Percentiles rank a stretch among this genome's conserved stretches.
Evolutionary conservation across 2,797 vertebrate species (phyloP).

Genomic region (Semotilus atromaculatus): DNA sequence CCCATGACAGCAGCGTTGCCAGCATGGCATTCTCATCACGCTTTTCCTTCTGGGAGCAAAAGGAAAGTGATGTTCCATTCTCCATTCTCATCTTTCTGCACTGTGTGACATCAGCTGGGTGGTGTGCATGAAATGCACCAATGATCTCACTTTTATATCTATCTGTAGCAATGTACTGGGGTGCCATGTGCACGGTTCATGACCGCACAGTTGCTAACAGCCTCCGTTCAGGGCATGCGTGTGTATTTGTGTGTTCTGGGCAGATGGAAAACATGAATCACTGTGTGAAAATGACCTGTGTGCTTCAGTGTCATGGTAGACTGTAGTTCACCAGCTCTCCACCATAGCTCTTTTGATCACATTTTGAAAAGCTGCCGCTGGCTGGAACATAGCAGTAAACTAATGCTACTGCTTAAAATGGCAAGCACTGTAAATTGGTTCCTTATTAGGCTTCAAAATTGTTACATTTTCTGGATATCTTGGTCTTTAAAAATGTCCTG

Average conservation of each 20-base stretch:
- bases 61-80: conserved; percentile 88
- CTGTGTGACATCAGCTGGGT: conserved; percentile 55
- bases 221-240: conserved; percentile 23
- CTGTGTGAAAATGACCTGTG: conserved; percentile 33
- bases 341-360: conserved; percentile 38
- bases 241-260: conserved; percentile 26
- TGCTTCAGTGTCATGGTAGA: conserved; percentile 12
- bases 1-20: conserved; percentile 79
- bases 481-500: conserved; percentile 14
- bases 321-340: conserved; percentile 17
- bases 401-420: conserved; percentile 44
- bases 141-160: conserved; percentile 13
- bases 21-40: conserved; percentile 96
- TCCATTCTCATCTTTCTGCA: conserved; percentile 63
- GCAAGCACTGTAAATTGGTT: conserved; percentile 28
- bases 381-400: conserved; percentile 30
- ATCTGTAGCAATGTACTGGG: conserved; percentile 18
- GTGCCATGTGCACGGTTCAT: conserved; percentile 12
- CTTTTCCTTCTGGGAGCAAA: conserved; percentile 99
- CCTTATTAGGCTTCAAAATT: conserved; percentile 24
- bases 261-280: conserved; percentile 38
- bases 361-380: conserved; percentile 44
- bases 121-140: conserved; percentile 48
- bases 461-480: neutral
- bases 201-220: neutral